A percentile compares a stretch with the other conserved stretches of the same genome.
Conservation (phyloP, 2,888 invertebrate species). For the Exephanes ischioxanthus region DNA sequence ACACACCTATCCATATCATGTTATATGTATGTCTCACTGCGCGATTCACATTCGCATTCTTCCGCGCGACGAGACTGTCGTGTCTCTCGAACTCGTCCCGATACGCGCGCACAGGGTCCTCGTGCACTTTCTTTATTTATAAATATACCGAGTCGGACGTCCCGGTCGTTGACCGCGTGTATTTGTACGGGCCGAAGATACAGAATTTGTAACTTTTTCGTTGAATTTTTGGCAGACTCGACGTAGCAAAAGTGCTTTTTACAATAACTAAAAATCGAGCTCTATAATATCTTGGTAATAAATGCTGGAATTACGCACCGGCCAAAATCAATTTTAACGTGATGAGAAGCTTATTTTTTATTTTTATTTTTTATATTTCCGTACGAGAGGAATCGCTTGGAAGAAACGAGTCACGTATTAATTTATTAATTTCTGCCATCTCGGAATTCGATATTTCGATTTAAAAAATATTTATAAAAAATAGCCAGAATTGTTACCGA, state of each 20-base stretch:
- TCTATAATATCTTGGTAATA: background rate
- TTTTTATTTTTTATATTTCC: background rate
- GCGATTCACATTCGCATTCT: conserved; percentile 23
- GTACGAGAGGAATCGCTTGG: background rate
- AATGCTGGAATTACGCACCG: background rate
- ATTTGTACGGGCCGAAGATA: background rate
- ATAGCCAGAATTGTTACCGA: background rate
- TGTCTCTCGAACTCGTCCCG: background rate
- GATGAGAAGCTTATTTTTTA: too few relatives aligned
- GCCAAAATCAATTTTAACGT: background rate
- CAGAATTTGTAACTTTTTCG: background rate
- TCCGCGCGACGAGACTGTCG: background rate
- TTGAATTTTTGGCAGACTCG: background rate
- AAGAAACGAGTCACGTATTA: background rate
- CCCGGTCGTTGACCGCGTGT: conserved; percentile 5
- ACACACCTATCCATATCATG: conserved; percentile 28
- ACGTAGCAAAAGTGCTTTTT: background rate
- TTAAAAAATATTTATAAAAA: background rate
- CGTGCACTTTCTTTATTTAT: conserved; percentile 33
- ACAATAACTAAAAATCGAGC: background rate
- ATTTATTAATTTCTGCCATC: background rate
- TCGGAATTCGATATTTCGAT: background rate
- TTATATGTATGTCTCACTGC: conserved; percentile 19
- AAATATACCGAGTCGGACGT: conserved; percentile 22
- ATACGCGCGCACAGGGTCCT: conserved; percentile 2